phyloP scores from a whole-genome alignment of 2,797 vertebrate species.

The Chelonia mydas region DNA sequence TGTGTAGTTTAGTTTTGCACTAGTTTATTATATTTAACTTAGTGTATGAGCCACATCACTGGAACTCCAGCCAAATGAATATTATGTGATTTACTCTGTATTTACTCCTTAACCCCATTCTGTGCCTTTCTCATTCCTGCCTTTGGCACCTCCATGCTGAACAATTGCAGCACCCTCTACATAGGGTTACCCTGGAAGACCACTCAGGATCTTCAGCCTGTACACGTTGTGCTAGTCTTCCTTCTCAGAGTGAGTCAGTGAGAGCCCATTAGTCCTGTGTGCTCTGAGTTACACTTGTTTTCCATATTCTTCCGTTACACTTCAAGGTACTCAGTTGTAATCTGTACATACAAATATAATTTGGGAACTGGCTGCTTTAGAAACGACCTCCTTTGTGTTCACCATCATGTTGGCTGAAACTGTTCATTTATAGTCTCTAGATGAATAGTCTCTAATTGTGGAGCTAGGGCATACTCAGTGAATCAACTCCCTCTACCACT shows the following conservation, averaged over 20 bases:
- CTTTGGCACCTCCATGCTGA: neutral
- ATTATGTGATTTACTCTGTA: rapidly evolving
- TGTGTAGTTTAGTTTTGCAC: neutral
- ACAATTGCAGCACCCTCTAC: neutral
- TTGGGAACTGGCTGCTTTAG: neutral
- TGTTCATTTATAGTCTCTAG: neutral
- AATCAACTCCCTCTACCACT: rapidly evolving
- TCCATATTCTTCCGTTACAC: neutral
- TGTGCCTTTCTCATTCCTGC: rapidly evolving
- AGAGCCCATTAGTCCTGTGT: neutral
- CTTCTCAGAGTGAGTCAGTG: neutral
- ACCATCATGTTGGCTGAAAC: neutral
- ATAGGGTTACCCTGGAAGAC: neutral
- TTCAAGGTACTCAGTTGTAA: neutral
- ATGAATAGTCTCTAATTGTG: neutral
- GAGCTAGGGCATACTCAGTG: neutral
- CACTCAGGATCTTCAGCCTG: neutral
- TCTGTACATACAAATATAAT: neutral
- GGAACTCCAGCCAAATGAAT: neutral
- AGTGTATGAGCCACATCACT: neutral
- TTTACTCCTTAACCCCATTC: rapidly evolving
- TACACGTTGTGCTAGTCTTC: neutral
- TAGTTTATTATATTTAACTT: rapidly evolving
- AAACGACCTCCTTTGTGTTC: neutral
- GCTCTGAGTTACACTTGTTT: neutral